phyloP scores from a whole-genome alignment of 2,113 vertebrate species.

The Danio rerio region DNA sequence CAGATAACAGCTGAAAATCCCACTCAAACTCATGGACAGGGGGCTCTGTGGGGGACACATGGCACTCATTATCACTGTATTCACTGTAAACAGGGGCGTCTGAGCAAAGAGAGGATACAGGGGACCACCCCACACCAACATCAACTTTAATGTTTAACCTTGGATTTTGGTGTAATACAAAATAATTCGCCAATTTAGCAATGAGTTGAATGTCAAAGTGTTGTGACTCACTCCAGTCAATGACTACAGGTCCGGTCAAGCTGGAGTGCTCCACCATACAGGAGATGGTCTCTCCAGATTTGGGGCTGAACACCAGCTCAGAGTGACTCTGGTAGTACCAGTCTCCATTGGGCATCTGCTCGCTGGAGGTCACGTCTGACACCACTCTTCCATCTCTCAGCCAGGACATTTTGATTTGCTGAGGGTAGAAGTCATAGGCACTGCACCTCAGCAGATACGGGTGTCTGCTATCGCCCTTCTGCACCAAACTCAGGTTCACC shows the following conservation, averaged over 20 bases:
- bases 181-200: too few species aligned
- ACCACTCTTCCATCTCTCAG: background rate
- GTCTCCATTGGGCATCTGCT: conserved; percentile 18
- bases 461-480: background rate
- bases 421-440: background rate
- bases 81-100: too few species aligned
- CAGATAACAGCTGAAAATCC: background rate
- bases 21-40: background rate
- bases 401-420: background rate
- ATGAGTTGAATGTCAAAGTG: background rate
- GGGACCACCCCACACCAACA: too few species aligned
- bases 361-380: background rate
- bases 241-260: background rate
- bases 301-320: background rate
- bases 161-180: too few species aligned
- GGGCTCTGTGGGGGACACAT: background rate
- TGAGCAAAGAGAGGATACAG: background rate
- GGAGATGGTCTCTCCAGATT: conserved; percentile 1
- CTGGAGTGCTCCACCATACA: conserved; percentile 18
- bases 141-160: too few species aligned
- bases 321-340: conserved; percentile 26
- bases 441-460: conserved; percentile 13
- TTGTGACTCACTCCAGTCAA: background rate
- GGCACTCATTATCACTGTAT: background rate
- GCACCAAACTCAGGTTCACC: conserved; percentile 4